Conservation (phyloP, 2,888 invertebrate genomes). For the Latrodectus elegans region DNA sequence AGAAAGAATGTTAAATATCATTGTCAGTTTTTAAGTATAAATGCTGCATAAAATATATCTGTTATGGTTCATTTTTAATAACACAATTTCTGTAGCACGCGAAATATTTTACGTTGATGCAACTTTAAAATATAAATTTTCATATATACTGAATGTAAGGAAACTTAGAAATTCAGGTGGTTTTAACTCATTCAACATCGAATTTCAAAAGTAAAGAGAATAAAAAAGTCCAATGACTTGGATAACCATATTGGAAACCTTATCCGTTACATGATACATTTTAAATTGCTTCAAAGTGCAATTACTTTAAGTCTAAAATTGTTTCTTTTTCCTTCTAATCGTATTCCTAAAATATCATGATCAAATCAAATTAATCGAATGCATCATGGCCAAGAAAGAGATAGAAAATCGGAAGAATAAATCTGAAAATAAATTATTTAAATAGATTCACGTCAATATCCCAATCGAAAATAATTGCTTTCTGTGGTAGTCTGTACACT, state of each 20-base stretch:
- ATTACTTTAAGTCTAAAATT: background rate
- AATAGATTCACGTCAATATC: constrained; percentile 39
- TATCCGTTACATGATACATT: background rate
- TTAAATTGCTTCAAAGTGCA: background rate
- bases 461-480: constrained; percentile 26
- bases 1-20: too few relatives aligned
- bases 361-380: constrained; percentile 62
- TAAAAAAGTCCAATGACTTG: background rate
- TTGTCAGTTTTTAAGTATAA: too few relatives aligned
- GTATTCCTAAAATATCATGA: constrained; percentile 47
- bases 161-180: too few relatives aligned
- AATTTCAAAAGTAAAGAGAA: background rate
- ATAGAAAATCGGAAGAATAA: constrained; percentile 2
- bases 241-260: background rate
- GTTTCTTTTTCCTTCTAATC: constrained; percentile 5
- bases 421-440: constrained; percentile 7
- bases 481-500: constrained; percentile 17
- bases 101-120: too few relatives aligned
- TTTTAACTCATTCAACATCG: background rate
- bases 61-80: too few relatives aligned
- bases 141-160: too few relatives aligned
- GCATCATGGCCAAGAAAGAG: background rate
- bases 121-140: too few relatives aligned
- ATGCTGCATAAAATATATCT: too few relatives aligned
- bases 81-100: too few relatives aligned